A percentile compares a stretch with the other conserved stretches of the same genome.
These are phyloP conservation scores for Huso huso DNA, from an alignment of 2,797 vertebrate genomes.

Conservation along the genomic window DNA sequence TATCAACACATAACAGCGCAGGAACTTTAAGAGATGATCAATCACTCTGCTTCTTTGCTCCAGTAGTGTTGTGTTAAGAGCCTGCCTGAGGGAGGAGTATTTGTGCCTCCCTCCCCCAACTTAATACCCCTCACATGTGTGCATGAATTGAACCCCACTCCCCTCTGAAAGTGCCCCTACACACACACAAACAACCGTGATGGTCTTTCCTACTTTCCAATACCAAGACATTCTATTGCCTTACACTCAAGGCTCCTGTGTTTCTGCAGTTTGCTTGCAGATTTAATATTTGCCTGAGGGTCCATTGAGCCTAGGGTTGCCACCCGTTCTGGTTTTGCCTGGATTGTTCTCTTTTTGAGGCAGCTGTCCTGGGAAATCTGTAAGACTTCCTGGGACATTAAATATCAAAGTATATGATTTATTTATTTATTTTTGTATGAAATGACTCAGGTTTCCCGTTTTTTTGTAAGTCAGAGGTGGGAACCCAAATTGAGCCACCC, in stretches of 20 bases:
- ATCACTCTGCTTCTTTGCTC: neutral
- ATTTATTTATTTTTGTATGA: no score
- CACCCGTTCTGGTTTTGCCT: no score
- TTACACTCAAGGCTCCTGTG: neutral
- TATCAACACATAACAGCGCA: neutral
- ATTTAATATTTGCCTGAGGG: slow-evolving; percentile 8
- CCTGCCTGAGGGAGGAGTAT: slow-evolving; percentile 8
- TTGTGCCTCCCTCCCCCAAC: slow-evolving; percentile 21
- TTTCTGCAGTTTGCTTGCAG: slow-evolving; percentile 1
- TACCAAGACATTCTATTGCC: no score
- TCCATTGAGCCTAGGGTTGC: slow-evolving; percentile 2
- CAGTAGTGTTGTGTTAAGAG: slow-evolving; percentile 12
- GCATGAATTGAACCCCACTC: neutral
- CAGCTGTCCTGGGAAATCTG: no score
- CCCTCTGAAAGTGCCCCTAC: slow-evolving; percentile 13
- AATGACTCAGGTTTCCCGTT: no score
- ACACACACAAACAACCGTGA: slow-evolving; percentile 18
- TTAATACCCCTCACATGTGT: slow-evolving; percentile 16
- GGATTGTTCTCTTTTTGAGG: no score
- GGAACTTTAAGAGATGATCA: neutral
- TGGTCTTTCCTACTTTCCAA: no score
- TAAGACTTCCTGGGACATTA: no score
- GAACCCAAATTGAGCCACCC: neutral
- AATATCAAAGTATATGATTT: no score
- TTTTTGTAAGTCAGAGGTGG: no score